Evolutionary conservation across 2,797 vertebrate genomes (phyloP), one percentile per base, ranked within the genome.

Genomic region (Cetoscarus ocellatus): DNA sequence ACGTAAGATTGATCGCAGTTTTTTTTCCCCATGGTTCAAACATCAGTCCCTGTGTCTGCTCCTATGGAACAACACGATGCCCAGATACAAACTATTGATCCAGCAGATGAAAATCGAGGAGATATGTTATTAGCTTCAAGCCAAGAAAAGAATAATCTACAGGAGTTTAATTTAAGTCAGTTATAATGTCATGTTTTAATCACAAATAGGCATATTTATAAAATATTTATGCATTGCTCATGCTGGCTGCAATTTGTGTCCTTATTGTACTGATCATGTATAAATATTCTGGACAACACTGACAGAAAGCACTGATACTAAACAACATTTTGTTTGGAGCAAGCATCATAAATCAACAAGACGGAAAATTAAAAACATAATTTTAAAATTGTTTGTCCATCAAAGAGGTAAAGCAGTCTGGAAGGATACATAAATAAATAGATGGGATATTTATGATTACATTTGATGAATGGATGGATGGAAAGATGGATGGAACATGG

Each of bases 71-170:
- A 50, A 36, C 51, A 36, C 8, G 6, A 48, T 80, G 69, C 67
- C 54, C 35, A 62, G 71, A 82, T 57, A 62, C 56, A 18, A 65
- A 19, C 50, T 82, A 85, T 83, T 84, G 83, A 87, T 86, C 73
- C 11, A 19, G 62, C 15, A 59, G 50, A 39, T 39, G 66, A 10
- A 79, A 18, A 63, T 51, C 42, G 19, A 44, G 14, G 40, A 45
- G 73, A 57, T 73, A 50, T 70, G 66, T 52, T 35, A 68, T 71
- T 70, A 78, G 80, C 71, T 77, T 56, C 67, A 44, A 56, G 73
- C 82, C 69, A 72, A 48, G 79, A 57, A n/a, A 61, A 11, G 48
- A 39, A 39, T 39, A 79, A 60, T 70, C 40, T 59, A 7, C 3
- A 18, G 27, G 18, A 57, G 35, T 60, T 17, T 27, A 55, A 72